Base-by-base conservation (phyloP, 2,113 vertebrate species). In the Tragulus kanchil region DNA sequence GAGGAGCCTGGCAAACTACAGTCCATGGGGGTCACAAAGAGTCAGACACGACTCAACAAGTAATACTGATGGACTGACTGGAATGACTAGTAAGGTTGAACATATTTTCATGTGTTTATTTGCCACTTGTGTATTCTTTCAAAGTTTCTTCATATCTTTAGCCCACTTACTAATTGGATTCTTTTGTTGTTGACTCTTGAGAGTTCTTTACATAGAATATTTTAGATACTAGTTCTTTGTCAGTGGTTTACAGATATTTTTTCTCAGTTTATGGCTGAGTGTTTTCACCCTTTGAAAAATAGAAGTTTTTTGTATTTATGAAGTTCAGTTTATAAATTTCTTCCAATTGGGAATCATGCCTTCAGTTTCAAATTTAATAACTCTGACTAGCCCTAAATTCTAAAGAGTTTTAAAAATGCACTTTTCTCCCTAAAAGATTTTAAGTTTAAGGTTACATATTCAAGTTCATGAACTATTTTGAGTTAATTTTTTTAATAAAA, bases 11-110 rank as follows among this genome's bases (percentile, higher is more conserved):
- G 36, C 36, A 36, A 36, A 36, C 36, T 36, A 36, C 36, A 36
- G 36, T 36, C 36, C 36, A 36, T 36, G 36, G 36, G 36, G 36
- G 36, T 36, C 36, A 36, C 36, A 25, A 36, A 25, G 69, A 25
- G 36, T 13, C 13, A 42, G 69, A 0, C 36, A 1, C 3, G 19
- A 3, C 69, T 45, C 19, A 36, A 19, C 36, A 36, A 36, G 36
- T 36, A 36, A 36, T 36, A 36, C 36, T 71, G 69, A 3, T 10
- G 11, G 36, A 36, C 17, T 71, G 69, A 3, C 19, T 23, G 69
- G 6, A 45, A 10, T 15, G 21, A 21, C 54, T 5, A 9, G 16
- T 42, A 8, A 42, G 21, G 13, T 1, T 3, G 54, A 9, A 1
- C 54, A 3, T 42, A 7, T 42, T 82, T 25, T 42, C 54, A 13